Evolutionary conservation across 2,113 vertebrate species (phyloP).

Genomic region (Corvus moneduloides): DNA sequence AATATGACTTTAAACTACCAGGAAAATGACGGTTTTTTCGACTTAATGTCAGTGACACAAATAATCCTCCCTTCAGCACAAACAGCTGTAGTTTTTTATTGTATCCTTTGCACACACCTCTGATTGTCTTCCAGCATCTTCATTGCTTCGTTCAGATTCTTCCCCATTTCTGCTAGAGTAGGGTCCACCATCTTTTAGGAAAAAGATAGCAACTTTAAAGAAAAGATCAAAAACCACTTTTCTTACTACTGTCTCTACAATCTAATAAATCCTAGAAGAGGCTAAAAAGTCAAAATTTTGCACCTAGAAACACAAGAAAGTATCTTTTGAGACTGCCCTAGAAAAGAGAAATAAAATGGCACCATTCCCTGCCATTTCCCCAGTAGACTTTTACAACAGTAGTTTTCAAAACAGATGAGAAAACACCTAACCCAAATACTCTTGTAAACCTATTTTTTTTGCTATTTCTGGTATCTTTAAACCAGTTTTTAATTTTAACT

Average conservation of each 20-base stretch:
- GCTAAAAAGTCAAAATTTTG: background rate
- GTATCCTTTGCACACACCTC: constrained; percentile 67
- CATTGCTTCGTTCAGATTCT: constrained; percentile 92
- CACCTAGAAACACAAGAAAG: background rate
- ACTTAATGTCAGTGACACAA: background rate
- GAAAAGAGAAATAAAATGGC: background rate
- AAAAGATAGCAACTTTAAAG: background rate
- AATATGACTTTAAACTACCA: background rate
- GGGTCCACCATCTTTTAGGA: constrained; percentile 82
- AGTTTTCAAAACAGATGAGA: background rate
- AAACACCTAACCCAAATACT: background rate
- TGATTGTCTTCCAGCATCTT: constrained; percentile 86
- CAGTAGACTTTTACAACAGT: background rate
- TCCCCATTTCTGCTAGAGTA: constrained; percentile 88
- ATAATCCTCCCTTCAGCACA: background rate
- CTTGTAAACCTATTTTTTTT: background rate
- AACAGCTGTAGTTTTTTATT: background rate
- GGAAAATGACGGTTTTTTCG: background rate
- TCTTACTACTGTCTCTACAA: background rate
- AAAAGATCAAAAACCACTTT: background rate
- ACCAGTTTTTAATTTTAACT: background rate
- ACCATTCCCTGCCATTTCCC: background rate
- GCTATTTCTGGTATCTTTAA: background rate
- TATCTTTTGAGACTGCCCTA: background rate
- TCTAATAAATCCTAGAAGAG: background rate